Evolutionary conservation across 2,797 vertebrate genomes (phyloP), one percentile per base, ranked within the genome.

Genomic region (Chiroxiphia lanceolata): DNA sequence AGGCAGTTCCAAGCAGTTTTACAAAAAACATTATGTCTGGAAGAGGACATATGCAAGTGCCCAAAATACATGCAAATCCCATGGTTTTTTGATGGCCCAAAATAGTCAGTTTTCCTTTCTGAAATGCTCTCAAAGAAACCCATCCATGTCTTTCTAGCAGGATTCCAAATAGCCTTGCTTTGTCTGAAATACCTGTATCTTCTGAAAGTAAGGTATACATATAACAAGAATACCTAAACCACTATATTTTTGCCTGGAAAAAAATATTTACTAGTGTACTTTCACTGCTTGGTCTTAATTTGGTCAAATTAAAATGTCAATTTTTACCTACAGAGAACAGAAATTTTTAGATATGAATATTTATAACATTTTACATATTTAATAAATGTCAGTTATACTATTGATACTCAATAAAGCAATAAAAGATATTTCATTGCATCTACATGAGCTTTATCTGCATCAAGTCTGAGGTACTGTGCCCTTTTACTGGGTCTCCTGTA

Each of bases 31-130:
- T 18, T 19, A 38, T 3, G 2, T 47, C 34, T 81, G 33, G 9
- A 90, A 71, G 6, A 87, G 11, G 6, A 72, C 13, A 25, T 6
- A 25, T 3, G 15, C 1, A 56, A 36, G 2, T 5, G 7, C 26
- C 22, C 1, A 17, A 87, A 86, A 61, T 1, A 7, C 5, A 26
- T 15, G 7, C 0, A 0, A 75, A 7, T 47, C 9, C 7, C 3
- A 8, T 4, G 3, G 0, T 26, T 61, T 61, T 76, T 82, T 57
- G 27, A 67, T 10, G 3, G 34, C 36, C 20, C 38, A 78, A 67
- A 71, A 31, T 3, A 64, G 5, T 10, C 18, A n/a, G 8, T 11
- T 29, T 61, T 54, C 18, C 19, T 81, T 86, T 50, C 34, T 65
- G 54, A 47, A 75, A 89, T 2, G 5, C 7, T 65, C 15, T 79